Conservation (phyloP, 2,113 vertebrate species). For the Nematolebias whitei region DNA sequence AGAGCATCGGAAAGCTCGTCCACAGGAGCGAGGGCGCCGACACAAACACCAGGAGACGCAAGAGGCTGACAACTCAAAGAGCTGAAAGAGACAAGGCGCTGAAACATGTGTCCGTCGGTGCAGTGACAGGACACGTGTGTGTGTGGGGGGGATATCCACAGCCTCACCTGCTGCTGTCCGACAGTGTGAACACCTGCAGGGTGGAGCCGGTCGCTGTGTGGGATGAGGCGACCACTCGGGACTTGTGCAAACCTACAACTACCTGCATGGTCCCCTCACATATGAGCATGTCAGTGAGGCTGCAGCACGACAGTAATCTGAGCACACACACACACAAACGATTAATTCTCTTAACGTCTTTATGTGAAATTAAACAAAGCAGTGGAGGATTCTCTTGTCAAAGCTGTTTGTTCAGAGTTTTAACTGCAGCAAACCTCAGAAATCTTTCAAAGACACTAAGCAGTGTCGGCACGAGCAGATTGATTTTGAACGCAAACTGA, state of each 20-base stretch:
- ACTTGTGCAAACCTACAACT: slow-evolving; percentile 36
- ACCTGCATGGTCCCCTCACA: slow-evolving; percentile 52
- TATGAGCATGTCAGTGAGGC: slow-evolving; percentile 41
- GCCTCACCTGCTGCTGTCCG: slow-evolving; percentile 56
- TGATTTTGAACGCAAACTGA: too few relatives aligned
- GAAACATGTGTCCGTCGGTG: not conserved
- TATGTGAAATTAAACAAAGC: too few relatives aligned
- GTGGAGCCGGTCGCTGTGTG: slow-evolving; percentile 28
- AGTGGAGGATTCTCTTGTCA: too few relatives aligned
- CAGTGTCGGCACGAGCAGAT: too few relatives aligned
- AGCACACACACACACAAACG: slow-evolving; percentile 1
- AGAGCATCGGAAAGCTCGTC: slow-evolving; percentile 66
- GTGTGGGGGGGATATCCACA: not conserved
- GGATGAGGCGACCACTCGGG: slow-evolving; percentile 62
- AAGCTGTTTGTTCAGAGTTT: not conserved
- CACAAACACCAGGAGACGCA: slow-evolving; percentile 43
- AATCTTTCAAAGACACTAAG: too few relatives aligned
- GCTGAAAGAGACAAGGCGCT: slow-evolving; percentile 25
- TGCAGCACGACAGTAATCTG: slow-evolving; percentile 66
- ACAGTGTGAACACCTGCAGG: slow-evolving; percentile 55
- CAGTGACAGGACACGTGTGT: not conserved
- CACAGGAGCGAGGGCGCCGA: slow-evolving; percentile 62
- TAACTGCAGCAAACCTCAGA: not conserved
- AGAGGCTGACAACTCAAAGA: slow-evolving; percentile 32
- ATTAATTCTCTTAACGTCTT: too few relatives aligned